A percentile compares a stretch with the other conserved stretches of the same genome.
phyloP scores from a whole-genome alignment of 2,797 vertebrate species.

The Oryzias dopingdopingensis region DNA sequence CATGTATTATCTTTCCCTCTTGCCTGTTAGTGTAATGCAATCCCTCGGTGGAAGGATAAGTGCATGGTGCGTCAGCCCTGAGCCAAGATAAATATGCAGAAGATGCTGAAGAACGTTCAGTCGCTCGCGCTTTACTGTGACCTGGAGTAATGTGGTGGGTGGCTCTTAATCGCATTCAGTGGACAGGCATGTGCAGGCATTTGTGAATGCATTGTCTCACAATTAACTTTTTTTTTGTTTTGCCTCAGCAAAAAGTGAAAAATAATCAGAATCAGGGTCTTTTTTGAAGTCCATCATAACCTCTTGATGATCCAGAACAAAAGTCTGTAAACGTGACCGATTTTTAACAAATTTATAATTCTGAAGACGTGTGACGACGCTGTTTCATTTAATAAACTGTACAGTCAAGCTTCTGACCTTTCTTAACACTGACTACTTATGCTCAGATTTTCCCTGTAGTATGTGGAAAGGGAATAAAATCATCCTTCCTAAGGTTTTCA shows the following conservation, averaged over 20 bases:
- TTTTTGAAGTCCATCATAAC: too few species aligned
- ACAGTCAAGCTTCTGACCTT: not conserved
- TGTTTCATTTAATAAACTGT: not conserved
- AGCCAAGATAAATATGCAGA: slow-evolving; percentile 14
- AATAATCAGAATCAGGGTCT: too few species aligned
- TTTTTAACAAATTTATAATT: too few species aligned
- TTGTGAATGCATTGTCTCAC: not conserved
- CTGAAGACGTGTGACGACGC: too few species aligned
- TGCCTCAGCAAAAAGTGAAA: not conserved
- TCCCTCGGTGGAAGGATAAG: slow-evolving; percentile 48
- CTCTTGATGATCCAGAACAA: too few species aligned
- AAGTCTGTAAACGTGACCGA: too few species aligned
- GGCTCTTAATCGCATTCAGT: slow-evolving; percentile 15
- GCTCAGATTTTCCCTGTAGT: too few species aligned
- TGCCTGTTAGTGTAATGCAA: slow-evolving; percentile 44
- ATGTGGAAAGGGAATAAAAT: too few species aligned
- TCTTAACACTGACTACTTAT: not conserved
- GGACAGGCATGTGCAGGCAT: not conserved
- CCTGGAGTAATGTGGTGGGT: slow-evolving; percentile 5
- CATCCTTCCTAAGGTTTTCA: too few species aligned
- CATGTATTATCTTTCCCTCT: slow-evolving; percentile 59
- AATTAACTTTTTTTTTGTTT: slow-evolving; percentile 24
- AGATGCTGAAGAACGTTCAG: slow-evolving; percentile 5
- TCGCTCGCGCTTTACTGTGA: slow-evolving; percentile 11
- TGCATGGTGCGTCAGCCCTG: slow-evolving; percentile 25